Evolutionary conservation across 2,113 vertebrate species (phyloP).

Genomic region (Ctenomys sociabilis): DNA sequence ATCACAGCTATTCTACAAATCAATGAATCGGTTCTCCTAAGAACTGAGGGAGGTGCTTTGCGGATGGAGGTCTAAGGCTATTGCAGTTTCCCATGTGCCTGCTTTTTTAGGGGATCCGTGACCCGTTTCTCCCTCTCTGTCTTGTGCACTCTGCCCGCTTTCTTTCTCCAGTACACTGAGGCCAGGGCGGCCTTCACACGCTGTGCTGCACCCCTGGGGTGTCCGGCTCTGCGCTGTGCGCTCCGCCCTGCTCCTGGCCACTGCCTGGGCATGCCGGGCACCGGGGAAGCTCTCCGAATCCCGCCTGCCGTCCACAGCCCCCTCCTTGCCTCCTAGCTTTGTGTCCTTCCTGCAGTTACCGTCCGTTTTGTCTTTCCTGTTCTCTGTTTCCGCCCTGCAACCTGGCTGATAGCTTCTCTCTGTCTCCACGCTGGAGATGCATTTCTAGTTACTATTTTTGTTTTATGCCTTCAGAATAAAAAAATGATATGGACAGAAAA

Average conservation of each 20-base stretch:
- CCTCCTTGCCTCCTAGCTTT: not conserved
- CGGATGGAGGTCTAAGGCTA: not conserved
- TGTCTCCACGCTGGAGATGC: not conserved
- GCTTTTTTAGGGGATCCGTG: not conserved
- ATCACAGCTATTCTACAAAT: constrained; percentile 24
- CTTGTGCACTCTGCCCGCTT: not conserved
- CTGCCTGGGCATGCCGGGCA: not conserved
- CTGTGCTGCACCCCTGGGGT: fast-evolving
- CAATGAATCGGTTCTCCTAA: not conserved
- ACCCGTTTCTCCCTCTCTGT: not conserved
- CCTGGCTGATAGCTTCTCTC: not conserved
- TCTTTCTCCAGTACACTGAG: not conserved
- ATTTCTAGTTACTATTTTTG: constrained; percentile 17
- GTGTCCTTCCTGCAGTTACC: not conserved
- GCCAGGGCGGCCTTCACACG: not conserved
- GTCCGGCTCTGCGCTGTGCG: too few species aligned
- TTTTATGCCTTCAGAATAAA: constrained; percentile 30
- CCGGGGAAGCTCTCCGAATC: not conserved
- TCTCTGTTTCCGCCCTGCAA: not conserved
- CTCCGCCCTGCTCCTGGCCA: too few species aligned
- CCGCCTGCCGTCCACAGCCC: not conserved
- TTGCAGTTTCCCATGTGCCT: not conserved
- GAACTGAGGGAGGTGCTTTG: not conserved
- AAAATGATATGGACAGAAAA: not conserved
- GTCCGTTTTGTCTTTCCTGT: not conserved